Evolutionary conservation across 2,888 invertebrate genomes (phyloP).

Genomic region (Gibbula magus): DNA sequence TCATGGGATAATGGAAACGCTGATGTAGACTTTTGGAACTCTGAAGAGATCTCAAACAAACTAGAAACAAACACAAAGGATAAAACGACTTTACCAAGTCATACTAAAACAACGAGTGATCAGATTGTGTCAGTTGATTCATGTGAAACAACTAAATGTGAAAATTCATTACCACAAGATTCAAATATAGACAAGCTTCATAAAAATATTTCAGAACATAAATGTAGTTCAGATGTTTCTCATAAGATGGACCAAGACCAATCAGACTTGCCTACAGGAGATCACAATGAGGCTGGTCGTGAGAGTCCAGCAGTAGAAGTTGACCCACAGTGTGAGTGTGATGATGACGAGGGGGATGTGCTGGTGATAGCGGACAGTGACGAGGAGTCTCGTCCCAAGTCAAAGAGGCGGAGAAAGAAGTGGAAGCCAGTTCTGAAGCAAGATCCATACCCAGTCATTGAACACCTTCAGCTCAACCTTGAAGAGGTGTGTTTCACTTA

Average conservation of each 20-base stretch:
- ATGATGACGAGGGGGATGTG: conserved; percentile 46
- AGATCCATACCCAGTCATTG: conserved; percentile 56
- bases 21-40: too few relatives aligned
- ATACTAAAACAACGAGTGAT: too few relatives aligned
- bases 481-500: conserved; percentile 64
- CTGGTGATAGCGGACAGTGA: conserved; percentile 48
- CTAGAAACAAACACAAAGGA: too few relatives aligned
- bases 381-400: conserved; percentile 28
- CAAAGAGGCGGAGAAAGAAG: conserved; percentile 26
- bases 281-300: too few relatives aligned
- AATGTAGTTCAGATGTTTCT: too few relatives aligned
- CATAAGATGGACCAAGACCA: too few relatives aligned
- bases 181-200: too few relatives aligned
- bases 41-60: too few relatives aligned
- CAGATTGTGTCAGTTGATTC: too few relatives aligned
- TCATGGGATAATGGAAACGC: background rate
- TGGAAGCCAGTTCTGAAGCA: conserved; percentile 60
- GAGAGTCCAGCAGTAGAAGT: background rate
- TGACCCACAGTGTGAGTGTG: conserved; percentile 42
- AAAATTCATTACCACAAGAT: background rate
- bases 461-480: conserved; percentile 55
- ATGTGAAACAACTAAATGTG: background rate
- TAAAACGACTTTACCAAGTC: background rate
- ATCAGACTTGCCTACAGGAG: too few relatives aligned
- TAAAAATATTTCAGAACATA: too few relatives aligned